Evolutionary conservation across 2,888 invertebrate species (phyloP), one percentile per base, ranked within the genome.

Genomic region (Brassicogethes aeneus): DNA sequence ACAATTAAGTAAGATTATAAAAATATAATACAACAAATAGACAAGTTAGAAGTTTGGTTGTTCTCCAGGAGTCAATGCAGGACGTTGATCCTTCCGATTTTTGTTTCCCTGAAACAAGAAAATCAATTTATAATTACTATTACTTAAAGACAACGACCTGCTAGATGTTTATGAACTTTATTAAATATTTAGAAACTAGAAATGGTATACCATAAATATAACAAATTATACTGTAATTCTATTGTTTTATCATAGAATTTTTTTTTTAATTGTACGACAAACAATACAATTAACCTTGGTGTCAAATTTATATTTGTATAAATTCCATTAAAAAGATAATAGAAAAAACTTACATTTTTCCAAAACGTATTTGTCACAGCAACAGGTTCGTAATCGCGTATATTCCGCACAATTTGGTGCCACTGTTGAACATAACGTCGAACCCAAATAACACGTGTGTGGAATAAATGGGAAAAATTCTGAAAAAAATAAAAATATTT

Each of bases 391-490:
- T 35, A 82, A 63, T 42, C 78, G 66, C 42, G 71, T 69, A 64
- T 81, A 82, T 56, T 73, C 73, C 32, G 72, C 76, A 65, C 82
- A 82, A 67, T 81, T 75, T 38, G 63, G 67, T 2, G 76, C 77
- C 15, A 73, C 65, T 29, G 80, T 74, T 50, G 69, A 66, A 64
- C 81, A 82, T 53, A 76, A 71, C 54, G 70, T 70, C 39, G 75
- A 71, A 32, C 79, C 79, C 54, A 77, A 58, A 65, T 76, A 79
- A 66, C 82, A 82, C 1, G 77, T 76, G 67, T 82, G 82, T 48
- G 80, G 78, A 50, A 82, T 72, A 70, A 77, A 82, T 15, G 76
- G 77, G 59, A 82, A 75, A 29, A 75, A 73, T 68, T 81, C 82
- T 76, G 64, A 45, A 72, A 72, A 37, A 48, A 43, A 48, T 43